phyloP scores from a whole-genome alignment of 2,113 vertebrate genomes.

The Rhinopithecus roxellana region DNA sequence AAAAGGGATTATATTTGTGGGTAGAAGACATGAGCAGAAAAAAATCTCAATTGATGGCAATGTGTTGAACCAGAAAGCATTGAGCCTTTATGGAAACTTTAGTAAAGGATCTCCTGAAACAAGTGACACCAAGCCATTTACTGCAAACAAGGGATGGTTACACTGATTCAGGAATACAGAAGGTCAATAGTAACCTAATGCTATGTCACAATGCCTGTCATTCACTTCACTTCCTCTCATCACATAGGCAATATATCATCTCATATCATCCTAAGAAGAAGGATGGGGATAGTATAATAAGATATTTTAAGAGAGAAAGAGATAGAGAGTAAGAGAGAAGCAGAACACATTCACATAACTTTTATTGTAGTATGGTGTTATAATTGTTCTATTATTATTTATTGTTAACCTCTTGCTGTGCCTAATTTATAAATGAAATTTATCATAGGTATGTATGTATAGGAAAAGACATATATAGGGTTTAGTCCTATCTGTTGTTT shows the following conservation, averaged over 20 bases:
- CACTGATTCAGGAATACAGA: neutral
- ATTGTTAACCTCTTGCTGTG: neutral
- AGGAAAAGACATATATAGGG: too few relatives aligned
- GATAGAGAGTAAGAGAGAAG: neutral
- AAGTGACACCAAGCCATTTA: neutral
- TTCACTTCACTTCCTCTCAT: neutral
- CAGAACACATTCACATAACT: neutral
- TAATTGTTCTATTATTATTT: neutral
- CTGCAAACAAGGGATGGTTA: neutral
- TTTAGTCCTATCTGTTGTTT: neutral
- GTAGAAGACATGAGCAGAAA: neutral
- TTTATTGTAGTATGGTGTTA: neutral
- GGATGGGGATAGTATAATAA: neutral
- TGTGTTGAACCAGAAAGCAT: neutral
- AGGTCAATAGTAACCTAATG: neutral
- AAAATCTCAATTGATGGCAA: neutral
- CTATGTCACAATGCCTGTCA: neutral
- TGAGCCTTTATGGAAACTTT: neutral
- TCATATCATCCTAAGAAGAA: neutral
- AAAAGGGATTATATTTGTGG: neutral
- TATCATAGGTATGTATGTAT: neutral
- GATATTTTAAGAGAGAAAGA: neutral
- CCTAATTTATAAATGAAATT: neutral
- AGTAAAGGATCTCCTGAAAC: neutral
- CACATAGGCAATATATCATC: too few relatives aligned